These are phyloP conservation scores for Heliconius aoede DNA, from an alignment of 2,888 invertebrate species.

Conservation along the genomic window DNA sequence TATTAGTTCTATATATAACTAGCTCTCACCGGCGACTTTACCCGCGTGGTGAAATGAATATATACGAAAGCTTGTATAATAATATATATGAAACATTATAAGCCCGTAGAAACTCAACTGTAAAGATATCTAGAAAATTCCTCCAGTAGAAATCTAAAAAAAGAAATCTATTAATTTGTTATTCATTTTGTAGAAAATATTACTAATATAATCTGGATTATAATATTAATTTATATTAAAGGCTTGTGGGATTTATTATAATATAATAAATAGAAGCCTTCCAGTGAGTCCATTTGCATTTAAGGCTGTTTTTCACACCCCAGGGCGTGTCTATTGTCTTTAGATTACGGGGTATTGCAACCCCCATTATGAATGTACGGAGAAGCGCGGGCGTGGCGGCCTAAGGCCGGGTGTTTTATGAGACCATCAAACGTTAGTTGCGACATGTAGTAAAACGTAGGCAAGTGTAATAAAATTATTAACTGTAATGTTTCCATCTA, in stretches of 20 bases:
- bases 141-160: neutral
- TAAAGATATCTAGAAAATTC: neutral
- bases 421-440: slow-evolving; percentile 66
- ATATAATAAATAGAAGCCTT: slow-evolving; percentile 36
- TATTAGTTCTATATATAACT: too few species aligned
- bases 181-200: neutral
- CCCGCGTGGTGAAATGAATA: too few species aligned
- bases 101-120: neutral
- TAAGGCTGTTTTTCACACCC: slow-evolving; percentile 44
- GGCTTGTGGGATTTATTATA: slow-evolving; percentile 34
- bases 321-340: slow-evolving; percentile 49
- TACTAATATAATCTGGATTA: slow-evolving; percentile 8
- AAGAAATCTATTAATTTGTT: neutral
- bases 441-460: slow-evolving; percentile 58
- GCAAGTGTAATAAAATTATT: slow-evolving; percentile 44
- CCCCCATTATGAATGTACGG: slow-evolving; percentile 50
- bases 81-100: too few species aligned
- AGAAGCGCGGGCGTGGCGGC: slow-evolving; percentile 44
- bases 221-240: slow-evolving; percentile 16
- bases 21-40: too few species aligned
- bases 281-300: slow-evolving; percentile 41
- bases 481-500: slow-evolving; percentile 46
- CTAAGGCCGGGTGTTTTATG: slow-evolving; percentile 58
- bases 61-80: too few species aligned
- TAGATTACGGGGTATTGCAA: slow-evolving; percentile 52